Evolutionary conservation across 2,113 vertebrate species (phyloP), one percentile per base, ranked within the genome.

Genomic region (Otis tarda): DNA sequence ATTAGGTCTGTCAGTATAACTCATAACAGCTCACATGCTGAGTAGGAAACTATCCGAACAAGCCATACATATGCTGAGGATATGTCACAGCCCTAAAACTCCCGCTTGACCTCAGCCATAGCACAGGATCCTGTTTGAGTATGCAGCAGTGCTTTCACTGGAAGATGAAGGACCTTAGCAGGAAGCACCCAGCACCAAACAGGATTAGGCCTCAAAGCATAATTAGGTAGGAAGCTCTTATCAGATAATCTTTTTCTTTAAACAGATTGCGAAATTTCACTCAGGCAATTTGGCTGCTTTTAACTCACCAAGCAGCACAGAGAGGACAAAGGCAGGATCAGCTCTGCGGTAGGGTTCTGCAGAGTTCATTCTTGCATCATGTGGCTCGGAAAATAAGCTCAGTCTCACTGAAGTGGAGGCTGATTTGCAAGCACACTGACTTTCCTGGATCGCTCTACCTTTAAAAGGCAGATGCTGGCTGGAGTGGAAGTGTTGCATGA

Each of bases 241-340:
- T 88, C 85, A 68, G 84, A 35, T 49, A 92, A 96, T 84, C 92
- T 89, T 83, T 94, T 77, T 50, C 87, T 90, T 91, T 92, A 41
- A 83, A 83, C 21, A 53, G 60, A 56, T 63, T 91, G 76, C 9
- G 31, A 95, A 94, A 93, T 91, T 64, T 93, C 63, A 68, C 86
- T 87, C 21, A 81, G 86, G 80, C 92, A 74, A 83, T 87, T 77
- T 75, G 84, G 23, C 70, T 20, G 47, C 43, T n/a, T 97, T 94
- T 76, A 94, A 87, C 68, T 84, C 31, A 90, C 78, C 23, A 53
- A 93, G n/a, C 33, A 92, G 90, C 92, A 82, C 81, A 96, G 49
- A 25, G 14, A 85, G 76, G 90, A 98, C 97, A 97, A 96, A 97
- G 70, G 86, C 77, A 82, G 87, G 65, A 83, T 81, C 59, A 70